Evolutionary conservation across 2,113 vertebrate genomes (phyloP).

Genomic region (Poecile atricapillus): DNA sequence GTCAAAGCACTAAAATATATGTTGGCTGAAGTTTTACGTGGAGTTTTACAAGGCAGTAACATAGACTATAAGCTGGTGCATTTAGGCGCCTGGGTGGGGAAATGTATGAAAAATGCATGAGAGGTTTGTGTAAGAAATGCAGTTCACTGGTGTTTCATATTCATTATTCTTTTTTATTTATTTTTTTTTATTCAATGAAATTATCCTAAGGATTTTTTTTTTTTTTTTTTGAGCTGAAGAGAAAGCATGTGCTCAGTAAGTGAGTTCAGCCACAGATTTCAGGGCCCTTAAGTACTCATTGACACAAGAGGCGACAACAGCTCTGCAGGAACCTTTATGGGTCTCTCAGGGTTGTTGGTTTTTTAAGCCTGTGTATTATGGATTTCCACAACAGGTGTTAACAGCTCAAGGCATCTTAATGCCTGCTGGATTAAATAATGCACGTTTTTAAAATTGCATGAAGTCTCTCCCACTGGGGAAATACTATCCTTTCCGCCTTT

Average conservation of each 20-base stretch:
- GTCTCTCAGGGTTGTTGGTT: slow-evolving; percentile 43
- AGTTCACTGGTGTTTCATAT: not conserved
- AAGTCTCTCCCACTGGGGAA: slow-evolving; percentile 33
- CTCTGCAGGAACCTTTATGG: slow-evolving; percentile 14
- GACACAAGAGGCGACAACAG: not conserved
- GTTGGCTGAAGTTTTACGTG: not conserved
- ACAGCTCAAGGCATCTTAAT: slow-evolving; percentile 55
- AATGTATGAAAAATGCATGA: slow-evolving; percentile 45
- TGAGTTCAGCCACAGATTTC: slow-evolving; percentile 36
- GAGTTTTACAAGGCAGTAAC: not conserved
- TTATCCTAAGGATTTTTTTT: not conserved
- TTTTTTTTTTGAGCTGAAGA: not conserved
- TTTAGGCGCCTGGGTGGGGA: not conserved
- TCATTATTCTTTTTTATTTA: not conserved
- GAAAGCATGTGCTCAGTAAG: not conserved
- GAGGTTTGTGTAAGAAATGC: slow-evolving; percentile 29
- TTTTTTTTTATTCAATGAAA: slow-evolving; percentile 12
- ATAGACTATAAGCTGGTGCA: not conserved
- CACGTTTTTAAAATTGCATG: slow-evolving; percentile 62
- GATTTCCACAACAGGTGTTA: slow-evolving; percentile 59
- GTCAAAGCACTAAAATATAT: not conserved
- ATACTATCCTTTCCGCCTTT: not conserved
- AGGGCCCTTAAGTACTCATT: slow-evolving; percentile 39
- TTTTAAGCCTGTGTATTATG: slow-evolving; percentile 40
- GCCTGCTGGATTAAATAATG: slow-evolving; percentile 63